These are phyloP conservation scores for Tokudaia tokunoshimensis DNA, from an alignment of 2,797 vertebrate genomes.

Conservation along the genomic window DNA sequence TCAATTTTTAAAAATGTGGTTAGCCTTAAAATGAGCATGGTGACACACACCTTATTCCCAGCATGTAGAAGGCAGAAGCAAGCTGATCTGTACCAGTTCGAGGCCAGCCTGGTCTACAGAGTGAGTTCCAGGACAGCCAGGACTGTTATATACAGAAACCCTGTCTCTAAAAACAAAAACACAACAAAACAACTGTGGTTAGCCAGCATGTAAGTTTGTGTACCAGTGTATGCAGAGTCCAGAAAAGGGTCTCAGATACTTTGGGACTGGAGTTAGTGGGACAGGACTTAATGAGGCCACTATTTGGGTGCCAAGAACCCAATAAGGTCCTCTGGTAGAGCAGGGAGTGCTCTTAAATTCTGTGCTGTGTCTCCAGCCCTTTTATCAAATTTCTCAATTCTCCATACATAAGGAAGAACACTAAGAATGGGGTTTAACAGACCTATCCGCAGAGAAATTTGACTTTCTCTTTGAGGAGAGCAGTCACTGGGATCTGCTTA, in stretches of 20 bases:
- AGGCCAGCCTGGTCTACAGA: background rate
- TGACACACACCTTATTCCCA: background rate
- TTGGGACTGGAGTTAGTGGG: background rate
- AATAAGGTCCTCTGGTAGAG: background rate
- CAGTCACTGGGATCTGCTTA: conserved; percentile 67
- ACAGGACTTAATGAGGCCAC: background rate
- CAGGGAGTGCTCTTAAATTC: background rate
- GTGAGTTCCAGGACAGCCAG: background rate
- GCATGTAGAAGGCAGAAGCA: background rate
- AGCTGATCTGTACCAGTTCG: background rate
- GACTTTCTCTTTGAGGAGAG: conserved; percentile 58
- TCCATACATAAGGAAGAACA: conserved; percentile 34
- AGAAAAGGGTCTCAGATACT: background rate
- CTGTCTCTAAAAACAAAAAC: background rate
- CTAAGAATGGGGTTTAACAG: conserved; percentile 46
- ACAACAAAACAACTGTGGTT: background rate
- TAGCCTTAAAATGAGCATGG: background rate
- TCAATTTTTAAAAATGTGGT: background rate
- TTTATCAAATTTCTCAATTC: background rate
- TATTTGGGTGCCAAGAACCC: background rate
- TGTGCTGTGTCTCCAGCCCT: background rate
- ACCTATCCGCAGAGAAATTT: background rate
- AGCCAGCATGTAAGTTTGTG: background rate
- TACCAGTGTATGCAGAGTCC: background rate
- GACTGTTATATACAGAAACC: background rate